Evolutionary conservation across 2,888 invertebrate species (phyloP).

Genomic region (Volucella inflata): DNA sequence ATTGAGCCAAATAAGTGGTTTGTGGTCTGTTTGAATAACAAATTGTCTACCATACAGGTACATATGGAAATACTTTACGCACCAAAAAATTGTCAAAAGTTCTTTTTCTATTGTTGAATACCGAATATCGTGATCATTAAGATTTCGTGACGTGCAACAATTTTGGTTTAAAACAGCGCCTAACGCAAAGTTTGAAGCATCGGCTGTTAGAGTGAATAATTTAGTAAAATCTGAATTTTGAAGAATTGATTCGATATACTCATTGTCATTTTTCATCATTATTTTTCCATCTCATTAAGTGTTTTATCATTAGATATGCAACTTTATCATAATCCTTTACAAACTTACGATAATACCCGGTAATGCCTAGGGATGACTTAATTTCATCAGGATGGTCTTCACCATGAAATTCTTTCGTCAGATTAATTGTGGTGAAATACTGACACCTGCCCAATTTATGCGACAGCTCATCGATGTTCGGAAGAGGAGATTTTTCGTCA

Average conservation of each 20-base stretch:
- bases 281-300: slow-evolving; percentile 46
- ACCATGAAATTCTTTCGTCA: slow-evolving; percentile 78
- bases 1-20: slow-evolving; percentile 80
- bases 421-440: slow-evolving; percentile 77
- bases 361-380: slow-evolving; percentile 59
- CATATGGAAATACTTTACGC: slow-evolving; percentile 79
- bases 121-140: slow-evolving; percentile 74
- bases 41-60: slow-evolving; percentile 80
- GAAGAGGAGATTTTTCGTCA: slow-evolving; percentile 77
- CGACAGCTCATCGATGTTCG: slow-evolving; percentile 77
- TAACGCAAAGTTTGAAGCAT: slow-evolving; percentile 72
- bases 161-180: slow-evolving; percentile 76
- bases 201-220: slow-evolving; percentile 58
- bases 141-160: slow-evolving; percentile 77
- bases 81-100: slow-evolving; percentile 79
- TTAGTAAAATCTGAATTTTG: slow-evolving; percentile 60
- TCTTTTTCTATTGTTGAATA: slow-evolving; percentile 80
- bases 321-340: no score
- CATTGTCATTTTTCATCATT: slow-evolving; percentile 46
- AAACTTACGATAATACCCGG: slow-evolving; percentile 49
- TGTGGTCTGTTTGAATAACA: slow-evolving; percentile 81
- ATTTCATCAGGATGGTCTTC: slow-evolving; percentile 67
- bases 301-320: slow-evolving; percentile 47
- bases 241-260: slow-evolving; percentile 36
- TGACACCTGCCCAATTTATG: slow-evolving; percentile 77